These are phyloP conservation scores for Campoplex capitator DNA, from an alignment of 2,888 invertebrate species.

Conservation along the genomic window DNA sequence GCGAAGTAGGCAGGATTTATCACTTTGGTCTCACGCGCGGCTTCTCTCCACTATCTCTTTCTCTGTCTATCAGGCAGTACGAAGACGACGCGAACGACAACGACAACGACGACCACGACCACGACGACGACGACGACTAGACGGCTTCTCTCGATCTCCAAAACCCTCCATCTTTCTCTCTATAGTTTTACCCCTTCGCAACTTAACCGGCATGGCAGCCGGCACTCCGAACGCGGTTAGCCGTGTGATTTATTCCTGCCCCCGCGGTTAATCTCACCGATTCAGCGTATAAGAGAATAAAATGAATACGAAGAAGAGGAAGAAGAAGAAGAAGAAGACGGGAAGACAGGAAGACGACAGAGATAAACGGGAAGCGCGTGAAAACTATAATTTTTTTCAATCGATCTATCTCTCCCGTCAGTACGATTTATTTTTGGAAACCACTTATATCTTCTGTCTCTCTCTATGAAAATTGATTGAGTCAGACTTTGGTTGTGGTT, in stretches of 20 bases:
- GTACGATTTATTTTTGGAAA: conserved; percentile 34
- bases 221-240: conserved; percentile 69
- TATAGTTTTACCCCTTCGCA: conserved; percentile 48
- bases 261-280: conserved; percentile 69
- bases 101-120: conserved; percentile 50
- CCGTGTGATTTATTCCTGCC: conserved; percentile 70
- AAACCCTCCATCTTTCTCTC: conserved; percentile 56
- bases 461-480: conserved; percentile 7
- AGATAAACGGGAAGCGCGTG: conserved; percentile 56
- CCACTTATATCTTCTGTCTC: conserved; percentile 15
- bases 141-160: conserved; percentile 61
- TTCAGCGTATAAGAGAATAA: conserved; percentile 60
- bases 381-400: conserved; percentile 53
- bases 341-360: conserved; percentile 20
- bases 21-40: conserved; percentile 66
- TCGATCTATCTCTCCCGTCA: conserved; percentile 34
- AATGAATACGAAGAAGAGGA: conserved; percentile 17
- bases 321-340: conserved; percentile 18
- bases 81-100: conserved; percentile 59
- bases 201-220: conserved; percentile 63
- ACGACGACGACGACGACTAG: conserved; percentile 60
- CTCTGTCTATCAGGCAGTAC: conserved; percentile 50
- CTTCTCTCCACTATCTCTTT: conserved; percentile 54
- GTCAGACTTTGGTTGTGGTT: not conserved
- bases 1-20: conserved; percentile 70